These are phyloP conservation scores for Oostethus manadensis DNA, from an alignment of 2,113 vertebrate genomes.

Conservation along the genomic window DNA sequence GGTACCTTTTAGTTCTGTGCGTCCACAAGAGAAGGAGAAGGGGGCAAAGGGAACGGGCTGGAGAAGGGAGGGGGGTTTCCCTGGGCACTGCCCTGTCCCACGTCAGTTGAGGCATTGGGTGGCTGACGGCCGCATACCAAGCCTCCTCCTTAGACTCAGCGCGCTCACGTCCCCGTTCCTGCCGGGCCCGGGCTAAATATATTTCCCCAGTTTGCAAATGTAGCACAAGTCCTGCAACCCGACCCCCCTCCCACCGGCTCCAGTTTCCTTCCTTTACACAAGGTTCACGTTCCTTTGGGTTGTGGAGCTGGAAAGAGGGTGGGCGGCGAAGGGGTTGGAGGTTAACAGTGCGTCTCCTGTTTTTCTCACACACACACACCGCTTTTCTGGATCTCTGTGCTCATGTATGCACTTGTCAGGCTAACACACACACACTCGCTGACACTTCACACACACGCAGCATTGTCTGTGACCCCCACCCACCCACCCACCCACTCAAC, in stretches of 20 bases:
- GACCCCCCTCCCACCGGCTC: constrained; percentile 70
- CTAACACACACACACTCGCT: constrained; percentile 44
- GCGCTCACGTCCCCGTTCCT: constrained; percentile 69
- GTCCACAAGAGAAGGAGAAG: not conserved
- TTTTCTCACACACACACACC: constrained; percentile 65
- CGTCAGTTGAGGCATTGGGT: constrained; percentile 63
- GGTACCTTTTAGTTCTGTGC: not conserved
- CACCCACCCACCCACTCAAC: constrained; percentile 5
- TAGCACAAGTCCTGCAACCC: constrained; percentile 91
- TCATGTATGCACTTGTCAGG: constrained; percentile 37
- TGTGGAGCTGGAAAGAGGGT: constrained; percentile 34
- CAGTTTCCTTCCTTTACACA: constrained; percentile 60
- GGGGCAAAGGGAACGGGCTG: constrained; percentile 4
- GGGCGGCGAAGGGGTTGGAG: constrained; percentile 53
- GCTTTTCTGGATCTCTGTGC: constrained; percentile 46
- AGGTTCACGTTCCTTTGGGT: constrained; percentile 71
- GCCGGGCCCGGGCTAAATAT: constrained; percentile 83
- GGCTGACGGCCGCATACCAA: constrained; percentile 74
- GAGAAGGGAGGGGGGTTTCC: constrained; percentile 43
- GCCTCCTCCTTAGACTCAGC: constrained; percentile 65
- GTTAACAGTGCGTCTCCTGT: constrained; percentile 56
- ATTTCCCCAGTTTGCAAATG: constrained; percentile 86
- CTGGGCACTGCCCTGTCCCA: constrained; percentile 50
- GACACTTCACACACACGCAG: constrained; percentile 50
- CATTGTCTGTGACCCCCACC: constrained; percentile 60